These are phyloP conservation scores for Chitala chitala DNA, from an alignment of 2,113 vertebrate genomes.

Conservation along the genomic window DNA sequence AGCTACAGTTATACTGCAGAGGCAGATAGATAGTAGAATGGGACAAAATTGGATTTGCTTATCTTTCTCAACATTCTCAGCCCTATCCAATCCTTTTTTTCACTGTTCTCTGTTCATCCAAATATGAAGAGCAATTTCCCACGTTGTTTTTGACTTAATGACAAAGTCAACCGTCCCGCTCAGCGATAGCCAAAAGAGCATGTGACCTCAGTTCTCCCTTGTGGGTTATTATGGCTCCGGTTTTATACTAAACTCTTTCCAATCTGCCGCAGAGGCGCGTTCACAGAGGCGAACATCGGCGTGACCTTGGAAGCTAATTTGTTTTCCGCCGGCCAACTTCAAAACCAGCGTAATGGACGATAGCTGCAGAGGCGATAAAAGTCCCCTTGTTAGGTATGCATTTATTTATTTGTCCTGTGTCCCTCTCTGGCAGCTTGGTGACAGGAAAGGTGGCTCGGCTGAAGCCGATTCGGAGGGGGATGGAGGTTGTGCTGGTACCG, in stretches of 20 bases:
- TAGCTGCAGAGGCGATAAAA: conserved; percentile 45
- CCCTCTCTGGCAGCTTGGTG: conserved; percentile 15
- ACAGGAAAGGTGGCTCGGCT: conserved; percentile 9
- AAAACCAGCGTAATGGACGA: conserved; percentile 44
- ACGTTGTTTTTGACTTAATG: conserved; percentile 1
- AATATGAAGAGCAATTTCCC: conserved; percentile 13
- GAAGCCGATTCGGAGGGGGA: not conserved
- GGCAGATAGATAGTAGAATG: not conserved
- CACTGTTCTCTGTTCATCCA: not conserved
- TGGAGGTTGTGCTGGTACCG: not conserved
- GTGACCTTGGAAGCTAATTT: conserved; percentile 69
- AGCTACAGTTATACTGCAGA: not conserved
- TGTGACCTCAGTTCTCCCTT: conserved; percentile 37
- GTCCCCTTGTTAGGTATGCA: conserved; percentile 25
- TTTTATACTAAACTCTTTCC: conserved; percentile 62
- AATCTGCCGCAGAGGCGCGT: conserved; percentile 54
- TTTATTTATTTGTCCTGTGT: conserved; percentile 28
- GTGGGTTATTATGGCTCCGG: conserved; percentile 52
- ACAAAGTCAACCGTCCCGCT: not conserved
- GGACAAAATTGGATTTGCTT: conserved; percentile 3
- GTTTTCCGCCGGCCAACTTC: conserved; percentile 54
- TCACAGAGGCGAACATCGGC: conserved; percentile 50
- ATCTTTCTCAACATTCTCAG: not conserved
- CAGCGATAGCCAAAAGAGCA: not conserved
- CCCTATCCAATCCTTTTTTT: not conserved